These are phyloP conservation scores for Setipinna tenuifilis DNA, from an alignment of 2,797 vertebrate species.

Conservation along the genomic window DNA sequence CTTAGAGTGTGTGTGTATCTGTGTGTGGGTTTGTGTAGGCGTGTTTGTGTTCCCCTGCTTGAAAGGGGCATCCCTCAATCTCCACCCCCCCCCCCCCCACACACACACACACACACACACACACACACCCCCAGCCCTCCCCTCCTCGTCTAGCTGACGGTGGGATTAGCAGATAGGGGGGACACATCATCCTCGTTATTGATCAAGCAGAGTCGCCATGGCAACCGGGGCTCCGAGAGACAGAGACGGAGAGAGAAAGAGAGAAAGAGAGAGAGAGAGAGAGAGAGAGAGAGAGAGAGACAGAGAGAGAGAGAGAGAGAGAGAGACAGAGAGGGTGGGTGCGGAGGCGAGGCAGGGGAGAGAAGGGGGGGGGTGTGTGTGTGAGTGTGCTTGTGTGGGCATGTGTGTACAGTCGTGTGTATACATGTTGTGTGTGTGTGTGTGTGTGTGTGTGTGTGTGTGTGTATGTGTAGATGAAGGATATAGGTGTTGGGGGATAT, in stretches of 20 bases:
- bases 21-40: neutral
- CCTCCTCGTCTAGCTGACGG: constrained; percentile 6
- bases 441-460: neutral
- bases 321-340: neutral
- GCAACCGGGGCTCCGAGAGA: constrained; percentile 42
- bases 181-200: constrained; percentile 55
- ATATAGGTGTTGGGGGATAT: constrained; percentile 44
- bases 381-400: neutral
- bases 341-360: neutral
- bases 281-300: too few relatives aligned
- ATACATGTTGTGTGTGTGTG: neutral
- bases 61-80: constrained; percentile 28
- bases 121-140: neutral
- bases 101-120: neutral
- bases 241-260: constrained; percentile 9
- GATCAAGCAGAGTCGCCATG: constrained; percentile 63
- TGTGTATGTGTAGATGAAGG: neutral
- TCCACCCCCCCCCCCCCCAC: neutral
- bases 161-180: constrained; percentile 40
- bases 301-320: too few relatives aligned
- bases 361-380: neutral
- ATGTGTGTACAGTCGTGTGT: neutral
- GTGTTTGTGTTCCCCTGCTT: constrained; percentile 9
- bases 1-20: neutral
- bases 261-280: neutral